Evolutionary conservation across 2,113 vertebrate genomes (phyloP), one percentile per base, ranked within the genome.

Genomic region (Egretta garzetta): DNA sequence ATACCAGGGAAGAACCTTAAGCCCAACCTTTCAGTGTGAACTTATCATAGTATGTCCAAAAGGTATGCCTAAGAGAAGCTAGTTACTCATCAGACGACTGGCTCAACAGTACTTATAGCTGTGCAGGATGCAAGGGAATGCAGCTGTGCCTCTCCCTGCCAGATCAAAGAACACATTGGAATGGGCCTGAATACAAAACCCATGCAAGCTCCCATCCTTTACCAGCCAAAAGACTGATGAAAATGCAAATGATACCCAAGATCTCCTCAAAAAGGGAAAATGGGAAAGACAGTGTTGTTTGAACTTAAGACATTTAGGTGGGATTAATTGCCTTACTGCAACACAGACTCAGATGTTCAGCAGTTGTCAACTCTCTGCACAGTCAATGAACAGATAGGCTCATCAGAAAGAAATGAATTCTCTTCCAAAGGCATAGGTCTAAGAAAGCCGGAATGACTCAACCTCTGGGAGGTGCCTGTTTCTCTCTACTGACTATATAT

Each of bases 381-480:
- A 53, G 41, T 22, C 37, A 14, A 50, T 23, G 56, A 41, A 59
- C n/a, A 79, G 80, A 82, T 1, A 33, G 66, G 58, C 43, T 91
- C 62, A 58, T 83, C 82, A 79, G 67, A 73, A 92, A 80, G 43
- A 75, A 86, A 70, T 26, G 4, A 76, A 49, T n/a, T 64, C 39
- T 39, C 71, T 84, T 91, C 80, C 59, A 63, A 62, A 93, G 66
- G 82, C 19, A 45, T 10, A 67, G 1, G 0, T 80, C 91, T 91
- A 88, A 91, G 91, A 92, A 96, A 83, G 79, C 0, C 27, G 68
- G 43, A 73, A 43, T 91, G 92, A 94, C 67, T 93, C 83, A 95
- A 15, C 18, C 84, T 39, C 76, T 76, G 92, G 83, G 93, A 96
- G 90, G 84, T 89, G 80, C 76, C 86, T 83, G 67, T 89, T 96